Evolutionary conservation across 2,113 vertebrate genomes (phyloP).

Genomic region (Oreochromis niloticus): DNA sequence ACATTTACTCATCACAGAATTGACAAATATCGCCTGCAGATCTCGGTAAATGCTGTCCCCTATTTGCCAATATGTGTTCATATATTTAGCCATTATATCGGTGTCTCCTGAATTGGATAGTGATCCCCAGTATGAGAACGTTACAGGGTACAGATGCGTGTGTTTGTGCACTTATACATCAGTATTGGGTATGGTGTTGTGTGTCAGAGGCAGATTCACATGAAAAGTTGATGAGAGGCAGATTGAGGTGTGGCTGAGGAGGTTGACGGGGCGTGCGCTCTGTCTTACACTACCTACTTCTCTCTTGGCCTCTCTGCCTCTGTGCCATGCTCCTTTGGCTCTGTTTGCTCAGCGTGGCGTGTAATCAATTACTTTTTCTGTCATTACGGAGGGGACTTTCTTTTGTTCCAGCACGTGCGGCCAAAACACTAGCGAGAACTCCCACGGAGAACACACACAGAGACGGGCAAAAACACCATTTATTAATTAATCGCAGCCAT

Average conservation of each 20-base stretch:
- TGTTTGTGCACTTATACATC: not conserved
- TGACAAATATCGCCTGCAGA: not conserved
- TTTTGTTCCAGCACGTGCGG: conserved; percentile 52
- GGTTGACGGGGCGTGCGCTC: not conserved
- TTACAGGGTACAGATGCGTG: not conserved
- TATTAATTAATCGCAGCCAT: not conserved
- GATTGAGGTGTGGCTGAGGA: not conserved
- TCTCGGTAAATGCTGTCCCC: not conserved
- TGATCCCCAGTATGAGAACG: not conserved
- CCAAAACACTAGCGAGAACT: conserved; percentile 13
- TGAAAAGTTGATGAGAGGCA: conserved; percentile 34
- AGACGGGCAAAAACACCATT: not conserved
- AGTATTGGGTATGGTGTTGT: not conserved
- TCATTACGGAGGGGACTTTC: conserved; percentile 29
- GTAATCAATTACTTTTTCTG: conserved; percentile 70
- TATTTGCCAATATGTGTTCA: not conserved
- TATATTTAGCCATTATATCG: not conserved
- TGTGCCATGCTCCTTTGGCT: not conserved
- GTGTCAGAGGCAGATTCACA: not conserved
- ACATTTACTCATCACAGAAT: not conserved
- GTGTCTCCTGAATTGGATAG: not conserved
- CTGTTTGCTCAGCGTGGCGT: conserved; percentile 54
- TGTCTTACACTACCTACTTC: conserved; percentile 31
- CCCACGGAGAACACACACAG: conserved; percentile 13
- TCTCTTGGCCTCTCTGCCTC: conserved; percentile 11